Evolutionary conservation across 2,797 vertebrate species (phyloP).

Genomic region (Mycteria americana): DNA sequence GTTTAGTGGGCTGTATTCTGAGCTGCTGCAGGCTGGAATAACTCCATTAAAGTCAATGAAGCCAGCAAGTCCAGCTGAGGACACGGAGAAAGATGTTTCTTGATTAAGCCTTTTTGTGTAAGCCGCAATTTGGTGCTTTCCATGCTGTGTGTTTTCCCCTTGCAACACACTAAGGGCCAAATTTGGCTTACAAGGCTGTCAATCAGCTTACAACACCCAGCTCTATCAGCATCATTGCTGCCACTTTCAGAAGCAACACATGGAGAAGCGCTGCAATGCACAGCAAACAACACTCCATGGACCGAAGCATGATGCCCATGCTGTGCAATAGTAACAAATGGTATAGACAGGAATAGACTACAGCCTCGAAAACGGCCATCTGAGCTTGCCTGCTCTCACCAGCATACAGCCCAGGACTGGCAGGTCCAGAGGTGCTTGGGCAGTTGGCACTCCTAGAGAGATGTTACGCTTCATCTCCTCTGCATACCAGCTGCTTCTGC

Average conservation of each 20-base stretch:
- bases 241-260: not conserved
- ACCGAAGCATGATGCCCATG: fast-evolving
- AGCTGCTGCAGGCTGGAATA: not conserved
- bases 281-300: not conserved
- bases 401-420: not conserved
- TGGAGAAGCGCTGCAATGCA: not conserved
- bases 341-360: not conserved
- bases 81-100: not conserved
- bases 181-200: not conserved
- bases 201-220: not conserved
- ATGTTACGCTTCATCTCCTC: not conserved
- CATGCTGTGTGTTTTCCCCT: not conserved
- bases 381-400: not conserved
- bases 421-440: not conserved
- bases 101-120: not conserved
- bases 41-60: not conserved
- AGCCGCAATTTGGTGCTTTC: not conserved
- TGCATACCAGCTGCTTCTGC: not conserved
- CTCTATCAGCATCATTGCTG: not conserved
- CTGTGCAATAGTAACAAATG: not conserved
- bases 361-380: not conserved
- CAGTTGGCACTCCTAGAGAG: not conserved
- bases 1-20: not conserved
- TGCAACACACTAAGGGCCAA: not conserved
- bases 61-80: not conserved